These are phyloP conservation scores for Sylvicola fuscatus DNA, from an alignment of 2,888 invertebrate species.

Conservation along the genomic window DNA sequence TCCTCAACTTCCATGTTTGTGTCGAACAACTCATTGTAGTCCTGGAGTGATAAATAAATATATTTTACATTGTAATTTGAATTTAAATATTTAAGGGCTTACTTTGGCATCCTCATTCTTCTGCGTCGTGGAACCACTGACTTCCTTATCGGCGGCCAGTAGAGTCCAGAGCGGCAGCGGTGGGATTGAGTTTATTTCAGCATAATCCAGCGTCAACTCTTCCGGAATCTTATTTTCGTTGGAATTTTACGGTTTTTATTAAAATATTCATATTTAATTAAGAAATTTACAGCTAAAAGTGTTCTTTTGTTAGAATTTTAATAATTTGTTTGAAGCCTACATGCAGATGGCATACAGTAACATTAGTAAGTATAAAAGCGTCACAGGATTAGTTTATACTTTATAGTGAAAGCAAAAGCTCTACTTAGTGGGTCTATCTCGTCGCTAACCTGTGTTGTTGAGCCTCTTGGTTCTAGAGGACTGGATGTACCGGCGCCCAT, in stretches of 20 bases:
- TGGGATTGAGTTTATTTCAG: slow-evolving; percentile 94
- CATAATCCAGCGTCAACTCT: slow-evolving; percentile 77
- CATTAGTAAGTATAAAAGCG: no score
- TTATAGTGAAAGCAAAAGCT: no score
- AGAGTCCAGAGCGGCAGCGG: slow-evolving; percentile 93
- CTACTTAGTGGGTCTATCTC: no score
- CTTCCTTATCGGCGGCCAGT: slow-evolving; percentile 81
- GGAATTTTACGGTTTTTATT: no score
- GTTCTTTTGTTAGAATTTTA: no score
- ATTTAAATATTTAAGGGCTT: neutral
- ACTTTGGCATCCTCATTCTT: slow-evolving; percentile 31
- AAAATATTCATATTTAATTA: no score
- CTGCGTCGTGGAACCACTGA: slow-evolving; percentile 25
- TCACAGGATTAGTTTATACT: no score
- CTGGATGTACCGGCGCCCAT: slow-evolving; percentile 48
- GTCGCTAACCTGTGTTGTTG: slow-evolving; percentile 37
- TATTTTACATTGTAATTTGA: neutral
- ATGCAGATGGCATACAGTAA: no score
- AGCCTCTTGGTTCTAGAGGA: slow-evolving; percentile 55
- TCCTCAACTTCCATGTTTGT: slow-evolving; percentile 58
- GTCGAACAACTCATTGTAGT: slow-evolving; percentile 83
- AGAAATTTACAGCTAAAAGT: no score
- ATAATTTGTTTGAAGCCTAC: no score
- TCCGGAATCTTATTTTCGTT: slow-evolving; percentile 40
- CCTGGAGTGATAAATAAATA: slow-evolving; percentile 21